Percentiles rank a stretch among this genome's conserved stretches.
phyloP scores from a whole-genome alignment of 1,140 invertebrate genomes.

The Calosoma granatense region DNA sequence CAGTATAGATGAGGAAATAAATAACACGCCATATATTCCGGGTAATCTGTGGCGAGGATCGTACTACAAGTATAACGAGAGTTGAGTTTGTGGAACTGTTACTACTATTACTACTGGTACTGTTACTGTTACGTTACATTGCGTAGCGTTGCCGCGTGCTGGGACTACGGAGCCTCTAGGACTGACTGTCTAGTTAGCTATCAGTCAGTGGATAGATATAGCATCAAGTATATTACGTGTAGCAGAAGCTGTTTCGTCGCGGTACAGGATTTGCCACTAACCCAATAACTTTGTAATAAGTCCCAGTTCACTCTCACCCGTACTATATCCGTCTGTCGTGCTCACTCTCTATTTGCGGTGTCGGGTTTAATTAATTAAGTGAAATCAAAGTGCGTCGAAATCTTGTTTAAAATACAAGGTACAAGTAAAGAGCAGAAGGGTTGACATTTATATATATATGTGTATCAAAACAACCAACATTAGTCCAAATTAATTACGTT shows the following conservation, averaged over 20 bases:
- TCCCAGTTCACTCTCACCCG: background rate
- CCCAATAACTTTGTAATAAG: slow-evolving; percentile 3
- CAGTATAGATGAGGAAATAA: background rate
- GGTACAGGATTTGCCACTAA: background rate
- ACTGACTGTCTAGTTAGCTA: too few relatives aligned
- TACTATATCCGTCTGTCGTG: background rate
- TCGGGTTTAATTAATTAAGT: slow-evolving; percentile 4
- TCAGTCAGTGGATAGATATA: background rate
- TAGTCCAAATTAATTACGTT: background rate
- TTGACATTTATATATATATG: too few relatives aligned
- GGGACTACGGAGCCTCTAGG: too few relatives aligned
- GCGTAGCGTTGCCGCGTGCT: too few relatives aligned
- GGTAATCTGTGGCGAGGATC: background rate
- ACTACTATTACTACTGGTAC: too few relatives aligned
- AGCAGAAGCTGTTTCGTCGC: background rate
- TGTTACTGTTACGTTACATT: too few relatives aligned
- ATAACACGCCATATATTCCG: background rate
- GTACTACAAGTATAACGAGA: background rate
- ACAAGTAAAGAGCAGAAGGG: background rate
- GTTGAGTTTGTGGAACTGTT: background rate
- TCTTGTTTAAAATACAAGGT: background rate
- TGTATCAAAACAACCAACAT: background rate
- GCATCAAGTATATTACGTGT: background rate
- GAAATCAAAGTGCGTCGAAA: slow-evolving; percentile 3
- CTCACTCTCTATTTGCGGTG: background rate